Evolutionary conservation across 2,888 invertebrate genomes (phyloP), one percentile per base, ranked within the genome.

Genomic region (Calliphora vomitoria): DNA sequence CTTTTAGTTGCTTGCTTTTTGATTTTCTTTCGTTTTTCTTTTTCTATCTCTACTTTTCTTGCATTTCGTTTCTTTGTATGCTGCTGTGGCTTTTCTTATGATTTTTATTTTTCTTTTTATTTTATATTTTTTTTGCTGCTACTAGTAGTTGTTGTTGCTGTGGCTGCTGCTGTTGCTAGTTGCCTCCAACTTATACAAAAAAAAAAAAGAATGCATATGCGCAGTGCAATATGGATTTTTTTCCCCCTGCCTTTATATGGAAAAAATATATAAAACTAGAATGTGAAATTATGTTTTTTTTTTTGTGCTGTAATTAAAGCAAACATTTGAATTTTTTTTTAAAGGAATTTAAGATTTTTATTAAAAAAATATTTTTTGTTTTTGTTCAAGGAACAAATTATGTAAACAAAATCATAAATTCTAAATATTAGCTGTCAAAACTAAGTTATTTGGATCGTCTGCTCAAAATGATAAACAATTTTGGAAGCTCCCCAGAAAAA

Each of bases 11-110:
- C 62, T 85, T 66, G 58, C 68, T 74, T 72, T 47, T 64, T 20
- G 10, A 58, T 82, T 68, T 68, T 68, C 58, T 20, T 82, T 25
- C n/a, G 6, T 44, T 60, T 47, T 69, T 38, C 50, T 35, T n/a
- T 41, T 20, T 11, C 20, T 47, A 44, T 69, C 44, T 13, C 8
- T 18, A 10, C 35, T 18, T 44, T 66, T 79, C 20, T 75, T 58
- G 25, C 66, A 74, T 76, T 66, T 47, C n/a, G n/a, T 72, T 55
- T 53, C 76, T 47, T 55, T 53, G 20, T 44, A 25, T 20, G 50
- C 20, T 76, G 71, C 68, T 78, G 82, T 68, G 72, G 72, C 18
- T 66, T 82, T 74, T 74, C 68, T 79, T 79, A 1, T 13, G 41
- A 66, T 47, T 44, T 44, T 15, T 47, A 53, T 44, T 5, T 62